phyloP scores from a whole-genome alignment of 2,113 vertebrate genomes.

The Rhineura floridana region DNA sequence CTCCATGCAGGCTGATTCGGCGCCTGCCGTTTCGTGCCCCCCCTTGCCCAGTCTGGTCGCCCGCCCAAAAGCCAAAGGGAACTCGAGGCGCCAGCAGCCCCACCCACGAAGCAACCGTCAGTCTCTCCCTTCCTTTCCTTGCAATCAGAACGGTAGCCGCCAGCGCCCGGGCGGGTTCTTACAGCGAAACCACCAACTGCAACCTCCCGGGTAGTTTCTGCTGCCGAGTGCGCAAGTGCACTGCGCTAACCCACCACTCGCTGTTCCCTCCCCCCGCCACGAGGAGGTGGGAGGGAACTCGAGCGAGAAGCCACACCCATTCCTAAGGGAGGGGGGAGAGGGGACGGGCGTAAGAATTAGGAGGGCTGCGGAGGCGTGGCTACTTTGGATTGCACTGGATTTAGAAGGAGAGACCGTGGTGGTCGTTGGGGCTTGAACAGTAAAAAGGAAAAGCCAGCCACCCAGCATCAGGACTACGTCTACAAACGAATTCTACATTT shows the following conservation, averaged over 20 bases:
- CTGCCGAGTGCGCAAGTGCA: slow-evolving; percentile 48
- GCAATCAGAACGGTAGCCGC: background rate
- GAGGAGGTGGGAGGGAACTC: slow-evolving; percentile 42
- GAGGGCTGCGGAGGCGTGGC: background rate
- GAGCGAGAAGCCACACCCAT: slow-evolving; percentile 11
- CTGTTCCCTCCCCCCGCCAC: slow-evolving; percentile 47
- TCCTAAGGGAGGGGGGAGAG: too few species aligned
- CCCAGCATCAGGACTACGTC: too few species aligned
- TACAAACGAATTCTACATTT: background rate
- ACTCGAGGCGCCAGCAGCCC: background rate
- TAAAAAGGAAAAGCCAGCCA: background rate
- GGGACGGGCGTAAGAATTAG: background rate
- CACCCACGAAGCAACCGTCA: background rate
- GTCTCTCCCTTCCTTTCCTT: too few species aligned
- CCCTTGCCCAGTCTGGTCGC: background rate
- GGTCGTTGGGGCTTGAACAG: background rate
- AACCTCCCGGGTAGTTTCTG: background rate
- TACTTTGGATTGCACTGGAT: background rate
- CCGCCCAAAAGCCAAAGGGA: background rate
- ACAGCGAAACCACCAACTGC: background rate
- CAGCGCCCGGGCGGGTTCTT: background rate
- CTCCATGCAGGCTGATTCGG: background rate
- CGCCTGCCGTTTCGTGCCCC: background rate
- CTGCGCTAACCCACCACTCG: slow-evolving; percentile 4
- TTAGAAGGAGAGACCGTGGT: background rate